Evolutionary conservation across 2,113 vertebrate genomes (phyloP).

Genomic region (Agelaius phoeniceus): DNA sequence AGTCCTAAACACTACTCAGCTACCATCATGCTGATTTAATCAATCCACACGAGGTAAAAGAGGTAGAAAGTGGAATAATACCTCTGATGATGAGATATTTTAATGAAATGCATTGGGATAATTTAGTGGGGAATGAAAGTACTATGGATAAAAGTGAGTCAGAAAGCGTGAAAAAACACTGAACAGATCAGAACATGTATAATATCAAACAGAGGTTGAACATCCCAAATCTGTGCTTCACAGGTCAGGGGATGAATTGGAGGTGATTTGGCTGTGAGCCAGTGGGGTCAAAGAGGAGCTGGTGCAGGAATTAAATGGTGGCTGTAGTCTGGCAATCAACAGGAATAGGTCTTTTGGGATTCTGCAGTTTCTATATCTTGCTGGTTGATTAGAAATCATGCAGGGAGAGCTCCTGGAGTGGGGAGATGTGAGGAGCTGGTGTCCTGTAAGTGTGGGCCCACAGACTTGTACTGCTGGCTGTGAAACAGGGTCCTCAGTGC

Average conservation of each 20-base stretch:
- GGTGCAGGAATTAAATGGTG: neutral
- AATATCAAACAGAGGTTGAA: neutral
- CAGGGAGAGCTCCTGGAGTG: neutral
- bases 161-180: slow-evolving; percentile 34
- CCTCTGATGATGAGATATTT: slow-evolving; percentile 72
- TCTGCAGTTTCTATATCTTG: neutral
- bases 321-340: neutral
- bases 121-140: slow-evolving; percentile 69
- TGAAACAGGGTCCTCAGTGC: neutral
- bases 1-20: slow-evolving; percentile 74
- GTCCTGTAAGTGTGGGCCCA: neutral
- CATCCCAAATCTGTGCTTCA: neutral
- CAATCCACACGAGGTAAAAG: slow-evolving; percentile 70
- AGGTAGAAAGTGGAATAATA: slow-evolving; percentile 72
- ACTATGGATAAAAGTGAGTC: slow-evolving; percentile 29
- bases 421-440: neutral
- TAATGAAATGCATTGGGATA: slow-evolving; percentile 72
- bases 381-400: neutral
- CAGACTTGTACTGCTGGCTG: accelerated
- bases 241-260: neutral
- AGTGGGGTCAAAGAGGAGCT: neutral
- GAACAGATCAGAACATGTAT: neutral
- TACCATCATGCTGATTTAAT: slow-evolving; percentile 79
- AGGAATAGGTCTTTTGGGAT: neutral
- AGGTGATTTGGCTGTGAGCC: neutral